Evolutionary conservation across 2,113 vertebrate genomes (phyloP), one percentile per base, ranked within the genome.

Genomic region (Gymnorhina tibicen): DNA sequence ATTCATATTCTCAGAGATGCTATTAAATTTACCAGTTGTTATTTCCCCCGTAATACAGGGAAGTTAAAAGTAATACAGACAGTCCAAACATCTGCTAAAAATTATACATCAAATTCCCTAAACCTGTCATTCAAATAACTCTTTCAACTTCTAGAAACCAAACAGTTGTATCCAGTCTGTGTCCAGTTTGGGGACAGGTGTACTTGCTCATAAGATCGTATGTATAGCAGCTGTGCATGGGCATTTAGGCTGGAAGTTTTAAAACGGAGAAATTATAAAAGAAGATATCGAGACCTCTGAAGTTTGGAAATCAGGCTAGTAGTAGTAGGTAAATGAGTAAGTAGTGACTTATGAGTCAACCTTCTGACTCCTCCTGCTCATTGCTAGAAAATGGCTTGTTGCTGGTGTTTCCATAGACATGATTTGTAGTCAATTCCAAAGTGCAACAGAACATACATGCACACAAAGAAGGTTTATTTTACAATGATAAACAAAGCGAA

Each of bases 181-280:
- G 44, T 47, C 44, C 16, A 27, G 2, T 26, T 6, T 67, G 35
- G 23, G n/a, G 28, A 18, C 30, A 42, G 0, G 0, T 42, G n/a
- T 60, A 47, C 26, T 85, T 67, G 6, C 35, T 37, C 7, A 2
- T 76, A 56, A 58, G 32, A n/a, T n/a, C 39, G 9, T 1, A 0
- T 6, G 16, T 66, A 28, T 30, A 58, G 21, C 33, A 26, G n/a
- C 58, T 76, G 10, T 53, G 13, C 10, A 7, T 30, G 37, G 32
- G 33, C 13, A 23, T 56, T 76, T 30, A 60, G 26, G 42, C 67
- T 22, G 24, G 7, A 75, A 56, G 37, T 33, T 94, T 75, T 93
- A 75, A 81, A 87, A 3, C 8, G 16, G 13, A 81, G 47, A 82
- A 68, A 39, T 7, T 64, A 10, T 10, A 24, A 59, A 81, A 81